Percentiles rank a stretch among this genome's conserved stretches.
Conservation (phyloP, 2,797 vertebrate genomes). For the Syngnathus acus region DNA sequence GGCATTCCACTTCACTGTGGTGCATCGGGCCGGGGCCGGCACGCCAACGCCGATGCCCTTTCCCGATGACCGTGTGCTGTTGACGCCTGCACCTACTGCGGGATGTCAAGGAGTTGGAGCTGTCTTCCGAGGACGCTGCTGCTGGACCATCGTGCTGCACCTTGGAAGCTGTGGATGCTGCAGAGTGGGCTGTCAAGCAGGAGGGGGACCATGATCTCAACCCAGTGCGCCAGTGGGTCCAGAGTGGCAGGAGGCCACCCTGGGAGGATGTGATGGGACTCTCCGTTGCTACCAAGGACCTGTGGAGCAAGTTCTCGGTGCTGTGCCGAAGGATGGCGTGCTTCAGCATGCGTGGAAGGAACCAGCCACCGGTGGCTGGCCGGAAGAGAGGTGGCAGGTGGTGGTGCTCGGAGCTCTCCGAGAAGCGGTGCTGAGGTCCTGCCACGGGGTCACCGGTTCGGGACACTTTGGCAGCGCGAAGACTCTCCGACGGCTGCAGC, state of each 20-base stretch:
- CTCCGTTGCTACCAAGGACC: too few relatives aligned
- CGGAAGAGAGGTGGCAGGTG: constrained; percentile 17
- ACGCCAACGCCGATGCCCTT: not conserved
- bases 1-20: not conserved
- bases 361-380: not conserved
- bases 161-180: not conserved
- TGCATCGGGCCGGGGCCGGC: not conserved
- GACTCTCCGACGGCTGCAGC: not conserved
- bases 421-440: not conserved
- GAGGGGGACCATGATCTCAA: not conserved
- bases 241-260: not conserved
- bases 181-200: not conserved
- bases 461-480: constrained; percentile 12
- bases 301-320: too few relatives aligned
- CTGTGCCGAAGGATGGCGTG: not conserved
- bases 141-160: not conserved
- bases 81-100: too few relatives aligned
- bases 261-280: not conserved
- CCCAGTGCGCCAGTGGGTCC: not conserved
- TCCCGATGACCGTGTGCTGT: not conserved
- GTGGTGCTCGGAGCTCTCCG: constrained; percentile 14
- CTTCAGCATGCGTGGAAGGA: not conserved
- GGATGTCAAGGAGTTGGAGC: not conserved
- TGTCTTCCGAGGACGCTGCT: not conserved
- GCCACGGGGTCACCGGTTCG: not conserved